Conservation (phyloP, 1,140 invertebrate species). For the Ladona fulva region DNA sequence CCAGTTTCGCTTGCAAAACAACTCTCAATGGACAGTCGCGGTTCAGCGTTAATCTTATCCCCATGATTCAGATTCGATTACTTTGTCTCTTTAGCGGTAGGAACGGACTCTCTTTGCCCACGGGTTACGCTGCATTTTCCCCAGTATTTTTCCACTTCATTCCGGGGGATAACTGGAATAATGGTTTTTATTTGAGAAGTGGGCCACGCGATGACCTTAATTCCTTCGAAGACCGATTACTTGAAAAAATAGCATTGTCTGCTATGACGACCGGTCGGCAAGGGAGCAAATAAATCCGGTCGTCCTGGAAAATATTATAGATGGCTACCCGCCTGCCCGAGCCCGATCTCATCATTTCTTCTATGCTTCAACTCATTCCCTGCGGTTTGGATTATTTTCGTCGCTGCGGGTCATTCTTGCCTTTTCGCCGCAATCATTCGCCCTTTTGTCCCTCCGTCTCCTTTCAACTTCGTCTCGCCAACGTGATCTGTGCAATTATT, state of each 20-base stretch:
- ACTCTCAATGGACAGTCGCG: not conserved
- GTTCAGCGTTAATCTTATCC: too few relatives aligned
- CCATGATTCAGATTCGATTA: not conserved
- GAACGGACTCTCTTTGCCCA: too few relatives aligned
- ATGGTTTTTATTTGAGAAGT: not conserved
- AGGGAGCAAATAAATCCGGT: not conserved
- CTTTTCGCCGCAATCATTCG: too few relatives aligned
- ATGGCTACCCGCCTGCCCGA: too few relatives aligned
- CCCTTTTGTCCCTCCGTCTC: too few relatives aligned
- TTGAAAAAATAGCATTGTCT: not conserved
- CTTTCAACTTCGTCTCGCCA: too few relatives aligned
- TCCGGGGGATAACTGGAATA: not conserved
- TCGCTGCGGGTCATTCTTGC: too few relatives aligned
- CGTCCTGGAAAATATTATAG: too few relatives aligned
- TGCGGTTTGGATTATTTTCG: too few relatives aligned
- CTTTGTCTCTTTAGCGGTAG: not conserved
- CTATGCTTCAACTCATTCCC: too few relatives aligned
- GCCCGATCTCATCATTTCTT: too few relatives aligned
- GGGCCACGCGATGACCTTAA: constrained; percentile 1
- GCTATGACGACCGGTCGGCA: not conserved
- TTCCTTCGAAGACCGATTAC: constrained; percentile 4
- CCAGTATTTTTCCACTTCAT: not conserved
- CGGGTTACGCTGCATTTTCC: not conserved
- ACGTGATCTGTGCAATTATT: too few relatives aligned
- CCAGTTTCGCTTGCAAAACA: not conserved